These are phyloP conservation scores for Borostomias antarcticus DNA, from an alignment of 2,797 vertebrate genomes.

Conservation along the genomic window DNA sequence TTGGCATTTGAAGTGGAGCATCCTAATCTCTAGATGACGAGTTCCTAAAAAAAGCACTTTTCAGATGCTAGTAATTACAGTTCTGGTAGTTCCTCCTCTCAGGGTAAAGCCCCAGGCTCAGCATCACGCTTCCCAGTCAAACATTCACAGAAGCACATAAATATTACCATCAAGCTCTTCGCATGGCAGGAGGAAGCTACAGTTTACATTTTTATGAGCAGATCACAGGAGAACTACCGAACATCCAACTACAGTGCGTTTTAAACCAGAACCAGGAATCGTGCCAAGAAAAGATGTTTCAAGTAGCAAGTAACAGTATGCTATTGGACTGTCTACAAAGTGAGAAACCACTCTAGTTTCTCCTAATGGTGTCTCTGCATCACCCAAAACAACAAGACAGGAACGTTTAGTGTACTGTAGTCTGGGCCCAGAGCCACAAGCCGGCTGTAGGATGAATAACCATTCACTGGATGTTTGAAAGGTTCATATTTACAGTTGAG, in stretches of 20 bases:
- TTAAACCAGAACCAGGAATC: too few species aligned
- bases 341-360: background rate
- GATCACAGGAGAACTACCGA: constrained; percentile 51
- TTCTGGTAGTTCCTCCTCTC: constrained; percentile 32
- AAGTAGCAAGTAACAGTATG: too few species aligned
- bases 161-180: constrained; percentile 51
- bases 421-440: background rate
- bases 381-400: background rate
- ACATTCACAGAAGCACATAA: constrained; percentile 48
- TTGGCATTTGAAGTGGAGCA: too few species aligned
- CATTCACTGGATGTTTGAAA: background rate
- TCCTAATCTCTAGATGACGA: too few species aligned
- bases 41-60: background rate
- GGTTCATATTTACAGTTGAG: background rate
- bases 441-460: too few species aligned
- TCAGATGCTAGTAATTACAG: constrained; percentile 40
- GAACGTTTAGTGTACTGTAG: background rate
- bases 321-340: too few species aligned
- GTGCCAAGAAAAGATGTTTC: too few species aligned
- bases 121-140: constrained; percentile 51
- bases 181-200: constrained; percentile 42
- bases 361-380: background rate
- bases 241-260: constrained; percentile 37
- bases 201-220: constrained; percentile 57
- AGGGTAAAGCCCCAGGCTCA: constrained; percentile 40